phyloP scores from a whole-genome alignment of 2,888 invertebrate genomes.

The Sepioteuthis lessoniana region DNA sequence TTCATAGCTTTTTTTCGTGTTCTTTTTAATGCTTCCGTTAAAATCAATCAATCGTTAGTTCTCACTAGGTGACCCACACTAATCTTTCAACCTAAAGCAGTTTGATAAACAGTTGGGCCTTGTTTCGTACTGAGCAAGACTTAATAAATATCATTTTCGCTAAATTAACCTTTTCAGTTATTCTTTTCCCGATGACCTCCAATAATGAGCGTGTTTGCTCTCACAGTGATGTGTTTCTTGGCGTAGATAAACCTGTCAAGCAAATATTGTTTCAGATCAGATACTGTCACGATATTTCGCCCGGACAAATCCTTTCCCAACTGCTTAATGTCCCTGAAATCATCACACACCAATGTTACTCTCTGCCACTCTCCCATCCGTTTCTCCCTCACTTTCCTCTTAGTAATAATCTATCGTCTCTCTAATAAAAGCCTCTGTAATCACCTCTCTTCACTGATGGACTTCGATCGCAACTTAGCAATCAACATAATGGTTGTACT shows the following conservation, averaged over 20 bases:
- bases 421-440: not conserved
- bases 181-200: not conserved
- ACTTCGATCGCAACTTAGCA: not conserved
- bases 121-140: too few relatives aligned
- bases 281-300: not conserved
- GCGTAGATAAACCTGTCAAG: not conserved
- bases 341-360: not conserved
- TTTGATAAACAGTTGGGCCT: too few relatives aligned
- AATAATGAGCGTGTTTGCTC: conserved; percentile 20
- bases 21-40: not conserved
- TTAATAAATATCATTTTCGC: too few relatives aligned
- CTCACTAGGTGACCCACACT: too few relatives aligned
- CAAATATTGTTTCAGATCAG: conserved; percentile 33
- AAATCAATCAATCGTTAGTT: too few relatives aligned
- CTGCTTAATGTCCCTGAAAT: not conserved
- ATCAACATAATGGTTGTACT: not conserved
- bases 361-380: not conserved
- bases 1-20: not conserved
- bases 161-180: too few relatives aligned
- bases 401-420: not conserved
- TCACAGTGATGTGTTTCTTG: not conserved
- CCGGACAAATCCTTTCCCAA: not conserved
- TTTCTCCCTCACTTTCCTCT: not conserved
- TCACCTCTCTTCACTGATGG: not conserved
- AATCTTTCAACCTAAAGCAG: too few relatives aligned